These are phyloP conservation scores for Carduelis carduelis DNA, from an alignment of 2,797 vertebrate genomes.

Conservation along the genomic window DNA sequence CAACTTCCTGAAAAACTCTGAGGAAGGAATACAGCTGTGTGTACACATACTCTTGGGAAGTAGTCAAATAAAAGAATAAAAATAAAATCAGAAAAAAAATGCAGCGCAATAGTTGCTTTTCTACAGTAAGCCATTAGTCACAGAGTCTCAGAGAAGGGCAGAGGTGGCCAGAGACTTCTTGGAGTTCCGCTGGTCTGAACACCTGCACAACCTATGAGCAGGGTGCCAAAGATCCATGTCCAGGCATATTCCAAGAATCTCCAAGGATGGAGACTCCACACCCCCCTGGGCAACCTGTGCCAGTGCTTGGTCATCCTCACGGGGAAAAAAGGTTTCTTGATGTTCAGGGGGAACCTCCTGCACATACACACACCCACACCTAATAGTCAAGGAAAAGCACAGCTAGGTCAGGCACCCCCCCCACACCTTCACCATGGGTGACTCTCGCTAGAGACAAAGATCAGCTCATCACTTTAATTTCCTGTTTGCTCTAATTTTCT, in stretches of 20 bases:
- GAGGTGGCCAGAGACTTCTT: not conserved
- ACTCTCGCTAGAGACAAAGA: not conserved
- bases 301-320: not conserved
- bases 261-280: not conserved
- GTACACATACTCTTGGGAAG: rapidly evolving
- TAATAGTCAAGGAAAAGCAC: rapidly evolving
- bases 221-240: not conserved
- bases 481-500: rapidly evolving
- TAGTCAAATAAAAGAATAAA: not conserved
- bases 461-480: rapidly evolving
- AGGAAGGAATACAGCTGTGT: not conserved
- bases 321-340: rapidly evolving
- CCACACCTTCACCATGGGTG: rapidly evolving
- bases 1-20: not conserved
- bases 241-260: not conserved
- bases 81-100: not conserved
- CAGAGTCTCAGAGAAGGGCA: not conserved
- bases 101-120: not conserved
- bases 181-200: not conserved
- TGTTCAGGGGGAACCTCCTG: not conserved
- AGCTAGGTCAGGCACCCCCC: rapidly evolving
- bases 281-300: rapidly evolving
- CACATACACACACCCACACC: rapidly evolving
- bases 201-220: not conserved
- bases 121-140: not conserved